These are phyloP conservation scores for Leptatherina wallacei DNA, from an alignment of 2,797 vertebrate species.

Conservation along the genomic window DNA sequence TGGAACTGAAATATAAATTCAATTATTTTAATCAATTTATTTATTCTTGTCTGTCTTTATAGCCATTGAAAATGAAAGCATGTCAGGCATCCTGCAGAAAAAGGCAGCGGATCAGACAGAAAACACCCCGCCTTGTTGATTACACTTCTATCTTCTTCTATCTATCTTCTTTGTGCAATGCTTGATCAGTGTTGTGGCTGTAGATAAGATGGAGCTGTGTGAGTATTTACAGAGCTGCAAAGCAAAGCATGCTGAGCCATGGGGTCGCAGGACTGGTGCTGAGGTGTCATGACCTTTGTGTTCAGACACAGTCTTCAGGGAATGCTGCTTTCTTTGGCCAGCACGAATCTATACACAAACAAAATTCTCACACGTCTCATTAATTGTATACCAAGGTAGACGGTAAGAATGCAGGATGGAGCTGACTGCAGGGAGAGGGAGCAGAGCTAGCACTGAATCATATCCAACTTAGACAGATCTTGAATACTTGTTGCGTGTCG, in stretches of 20 bases:
- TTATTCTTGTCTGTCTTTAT: conserved; percentile 18
- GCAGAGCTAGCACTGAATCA: conserved; percentile 42
- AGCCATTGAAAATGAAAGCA: conserved; percentile 27
- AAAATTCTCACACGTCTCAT: conserved; percentile 44
- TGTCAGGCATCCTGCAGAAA: conserved; percentile 6
- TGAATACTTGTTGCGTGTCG: conserved; percentile 40
- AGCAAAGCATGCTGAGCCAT: conserved; percentile 31
- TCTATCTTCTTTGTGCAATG: conserved; percentile 40
- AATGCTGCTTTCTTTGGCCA: conserved; percentile 39
- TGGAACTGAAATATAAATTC: background rate
- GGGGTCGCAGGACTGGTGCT: conserved; percentile 51
- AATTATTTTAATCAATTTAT: background rate
- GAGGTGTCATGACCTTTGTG: conserved; percentile 68
- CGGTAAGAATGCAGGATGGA: conserved; percentile 32
- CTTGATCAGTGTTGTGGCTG: conserved; percentile 53
- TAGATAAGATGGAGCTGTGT: conserved; percentile 38
- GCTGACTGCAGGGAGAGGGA: conserved; percentile 35
- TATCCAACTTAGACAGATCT: conserved; percentile 44
- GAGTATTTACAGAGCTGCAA: conserved; percentile 55
- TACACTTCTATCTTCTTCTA: conserved; percentile 27
- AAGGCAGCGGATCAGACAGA: conserved; percentile 17
- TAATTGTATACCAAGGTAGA: conserved; percentile 51
- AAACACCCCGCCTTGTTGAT: conserved; percentile 9
- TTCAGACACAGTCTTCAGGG: conserved; percentile 67
- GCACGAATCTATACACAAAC: conserved; percentile 38